A percentile compares a stretch with the other conserved stretches of the same genome.
These are phyloP conservation scores for Perizoma affinitatum DNA, from an alignment of 2,888 invertebrate species.

Conservation along the genomic window DNA sequence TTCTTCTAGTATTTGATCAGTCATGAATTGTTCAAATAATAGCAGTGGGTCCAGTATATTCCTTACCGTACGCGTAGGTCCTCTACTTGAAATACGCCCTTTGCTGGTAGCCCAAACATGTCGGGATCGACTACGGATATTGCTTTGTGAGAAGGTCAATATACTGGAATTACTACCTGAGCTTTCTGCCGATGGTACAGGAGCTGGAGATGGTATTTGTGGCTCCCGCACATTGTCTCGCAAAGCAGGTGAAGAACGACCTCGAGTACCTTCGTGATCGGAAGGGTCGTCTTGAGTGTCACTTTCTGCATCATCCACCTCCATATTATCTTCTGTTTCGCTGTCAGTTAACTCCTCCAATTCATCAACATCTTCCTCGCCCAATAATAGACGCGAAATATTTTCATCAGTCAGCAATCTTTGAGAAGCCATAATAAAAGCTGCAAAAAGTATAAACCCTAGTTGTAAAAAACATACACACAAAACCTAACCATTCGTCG, in stretches of 20 bases:
- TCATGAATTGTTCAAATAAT: too few relatives aligned
- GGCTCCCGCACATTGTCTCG: constrained; percentile 8
- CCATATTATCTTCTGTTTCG: constrained; percentile 25
- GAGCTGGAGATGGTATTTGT: too few relatives aligned
- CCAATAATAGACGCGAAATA: too few relatives aligned
- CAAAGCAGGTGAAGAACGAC: constrained; percentile 11
- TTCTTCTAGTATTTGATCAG: too few relatives aligned
- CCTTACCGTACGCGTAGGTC: constrained; percentile 17
- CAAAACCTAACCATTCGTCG: too few relatives aligned
- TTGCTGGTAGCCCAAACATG: constrained; percentile 24
- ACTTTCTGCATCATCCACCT: constrained; percentile 18
- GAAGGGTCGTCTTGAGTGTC: constrained; percentile 17
- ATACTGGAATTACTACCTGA: constrained; percentile 12
- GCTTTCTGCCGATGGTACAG: too few relatives aligned
- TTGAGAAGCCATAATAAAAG: too few relatives aligned
- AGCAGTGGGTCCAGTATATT: constrained; percentile 17
- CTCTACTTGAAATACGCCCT: constrained; percentile 21
- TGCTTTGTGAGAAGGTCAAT: constrained; percentile 19
- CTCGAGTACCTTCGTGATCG: constrained; percentile 18
- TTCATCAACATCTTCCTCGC: too few relatives aligned
- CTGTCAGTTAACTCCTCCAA: constrained; percentile 15
- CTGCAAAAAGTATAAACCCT: too few relatives aligned
- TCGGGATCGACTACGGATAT: constrained; percentile 16
- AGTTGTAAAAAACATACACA: too few relatives aligned
- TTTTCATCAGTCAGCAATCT: too few relatives aligned